These are phyloP conservation scores for Calidris pugnax DNA, from an alignment of 2,113 vertebrate species.

Conservation along the genomic window DNA sequence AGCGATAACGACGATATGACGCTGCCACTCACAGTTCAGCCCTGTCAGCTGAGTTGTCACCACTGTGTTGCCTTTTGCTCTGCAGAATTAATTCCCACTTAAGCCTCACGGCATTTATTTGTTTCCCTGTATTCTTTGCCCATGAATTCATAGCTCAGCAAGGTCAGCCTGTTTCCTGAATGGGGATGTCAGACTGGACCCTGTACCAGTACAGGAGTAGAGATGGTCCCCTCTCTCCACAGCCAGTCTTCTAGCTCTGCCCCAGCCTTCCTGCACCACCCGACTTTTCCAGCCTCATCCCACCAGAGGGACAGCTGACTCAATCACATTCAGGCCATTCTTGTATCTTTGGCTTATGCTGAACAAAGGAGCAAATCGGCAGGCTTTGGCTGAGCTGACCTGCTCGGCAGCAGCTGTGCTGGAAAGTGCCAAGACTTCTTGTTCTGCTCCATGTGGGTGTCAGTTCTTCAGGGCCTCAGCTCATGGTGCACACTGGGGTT, in stretches of 20 bases:
- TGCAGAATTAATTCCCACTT: neutral
- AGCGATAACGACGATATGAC: fast-evolving
- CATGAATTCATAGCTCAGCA: neutral
- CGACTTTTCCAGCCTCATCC: neutral
- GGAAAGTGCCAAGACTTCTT: neutral
- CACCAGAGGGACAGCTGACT: neutral
- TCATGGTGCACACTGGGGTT: neutral
- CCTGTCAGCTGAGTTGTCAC: neutral
- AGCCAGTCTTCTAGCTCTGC: neutral
- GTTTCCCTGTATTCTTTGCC: neutral
- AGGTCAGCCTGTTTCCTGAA: neutral
- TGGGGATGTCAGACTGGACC: neutral
- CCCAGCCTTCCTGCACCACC: neutral
- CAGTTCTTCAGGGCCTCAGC: neutral
- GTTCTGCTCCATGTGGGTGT: fast-evolving
- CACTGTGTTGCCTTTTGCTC: neutral
- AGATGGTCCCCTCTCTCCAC: neutral
- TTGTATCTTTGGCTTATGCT: neutral
- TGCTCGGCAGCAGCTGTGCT: neutral
- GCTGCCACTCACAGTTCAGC: neutral
- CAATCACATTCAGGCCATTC: neutral
- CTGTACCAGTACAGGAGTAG: fast-evolving
- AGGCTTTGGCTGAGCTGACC: neutral
- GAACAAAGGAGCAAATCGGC: neutral
- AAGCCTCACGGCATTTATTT: neutral